These are phyloP conservation scores for Erannis defoliaria DNA, from an alignment of 2,888 invertebrate genomes.

Conservation along the genomic window DNA sequence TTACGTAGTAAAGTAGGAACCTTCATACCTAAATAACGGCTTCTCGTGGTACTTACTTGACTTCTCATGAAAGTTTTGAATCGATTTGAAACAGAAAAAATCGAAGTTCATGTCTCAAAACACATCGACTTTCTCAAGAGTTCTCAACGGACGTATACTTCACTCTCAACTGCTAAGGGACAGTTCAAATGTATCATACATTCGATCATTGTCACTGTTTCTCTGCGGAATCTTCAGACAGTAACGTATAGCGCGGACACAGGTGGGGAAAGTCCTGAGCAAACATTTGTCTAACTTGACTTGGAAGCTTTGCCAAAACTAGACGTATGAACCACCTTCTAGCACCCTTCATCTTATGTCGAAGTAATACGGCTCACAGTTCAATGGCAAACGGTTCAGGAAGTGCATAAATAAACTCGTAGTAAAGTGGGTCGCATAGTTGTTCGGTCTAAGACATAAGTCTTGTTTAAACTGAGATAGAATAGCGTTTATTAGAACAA, in stretches of 20 bases:
- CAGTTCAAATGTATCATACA: slow-evolving; percentile 43
- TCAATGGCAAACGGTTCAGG: slow-evolving; percentile 14
- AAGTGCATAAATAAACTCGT: slow-evolving; percentile 36
- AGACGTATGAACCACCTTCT: slow-evolving; percentile 33
- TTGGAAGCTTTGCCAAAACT: slow-evolving; percentile 50
- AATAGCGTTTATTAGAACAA: slow-evolving; percentile 50
- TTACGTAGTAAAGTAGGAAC: too few species aligned
- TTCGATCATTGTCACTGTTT: slow-evolving; percentile 66
- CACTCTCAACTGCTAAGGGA: slow-evolving; percentile 24
- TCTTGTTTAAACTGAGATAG: slow-evolving; percentile 48
- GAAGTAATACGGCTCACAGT: slow-evolving; percentile 40
- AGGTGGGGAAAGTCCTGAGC: slow-evolving; percentile 64
- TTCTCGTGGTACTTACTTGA: too few species aligned
- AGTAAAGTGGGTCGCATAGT: slow-evolving; percentile 49
- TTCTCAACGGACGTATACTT: slow-evolving; percentile 27
- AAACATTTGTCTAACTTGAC: slow-evolving; percentile 68
- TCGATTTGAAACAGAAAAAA: not conserved
- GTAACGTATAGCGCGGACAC: slow-evolving; percentile 61
- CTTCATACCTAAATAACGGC: too few species aligned
- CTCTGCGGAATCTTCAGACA: slow-evolving; percentile 58
- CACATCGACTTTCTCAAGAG: slow-evolving; percentile 3
- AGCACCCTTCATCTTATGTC: slow-evolving; percentile 41
- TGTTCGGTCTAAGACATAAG: slow-evolving; percentile 48
- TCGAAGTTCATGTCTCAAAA: not conserved
- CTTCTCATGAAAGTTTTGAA: not conserved